Evolutionary conservation across 2,797 vertebrate species (phyloP).

Genomic region (Pachyuromys duprasi): DNA sequence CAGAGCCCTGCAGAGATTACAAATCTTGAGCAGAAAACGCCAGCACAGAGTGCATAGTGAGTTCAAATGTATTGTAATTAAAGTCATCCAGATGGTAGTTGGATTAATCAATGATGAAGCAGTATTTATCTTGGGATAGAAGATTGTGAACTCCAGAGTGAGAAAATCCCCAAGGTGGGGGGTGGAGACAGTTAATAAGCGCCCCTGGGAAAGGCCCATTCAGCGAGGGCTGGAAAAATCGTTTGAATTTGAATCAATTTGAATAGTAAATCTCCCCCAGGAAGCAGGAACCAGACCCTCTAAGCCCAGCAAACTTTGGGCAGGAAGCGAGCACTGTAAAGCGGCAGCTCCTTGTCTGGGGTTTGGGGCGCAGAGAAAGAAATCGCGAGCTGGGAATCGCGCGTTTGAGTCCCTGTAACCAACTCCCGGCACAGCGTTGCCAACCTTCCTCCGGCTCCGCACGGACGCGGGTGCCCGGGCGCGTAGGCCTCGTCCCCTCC

Average conservation of each 20-base stretch:
- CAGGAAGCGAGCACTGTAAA: conserved; percentile 68
- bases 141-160: conserved; percentile 64
- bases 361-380: conserved; percentile 46
- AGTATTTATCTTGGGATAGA: conserved; percentile 56
- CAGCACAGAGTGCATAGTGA: conserved; percentile 6
- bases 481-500: conserved; percentile 7
- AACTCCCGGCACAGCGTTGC: neutral
- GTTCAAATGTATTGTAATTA: conserved; percentile 60
- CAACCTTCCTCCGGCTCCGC: neutral
- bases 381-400: neutral
- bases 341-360: conserved; percentile 30
- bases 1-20: conserved; percentile 41
- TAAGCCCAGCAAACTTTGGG: conserved; percentile 21
- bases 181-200: conserved; percentile 67
- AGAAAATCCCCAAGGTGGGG: conserved; percentile 71
- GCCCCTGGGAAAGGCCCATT: conserved; percentile 72
- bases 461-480: neutral
- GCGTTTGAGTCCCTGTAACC: neutral
- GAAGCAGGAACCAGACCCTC: conserved; percentile 76
- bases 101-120: conserved; percentile 67
- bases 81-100: conserved; percentile 71
- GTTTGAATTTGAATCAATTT: conserved; percentile 78
- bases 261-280: conserved; percentile 71
- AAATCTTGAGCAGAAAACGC: conserved; percentile 41
- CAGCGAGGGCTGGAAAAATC: conserved; percentile 62